These are phyloP conservation scores for Podarcis raffonei DNA, from an alignment of 2,113 vertebrate species.

Conservation along the genomic window DNA sequence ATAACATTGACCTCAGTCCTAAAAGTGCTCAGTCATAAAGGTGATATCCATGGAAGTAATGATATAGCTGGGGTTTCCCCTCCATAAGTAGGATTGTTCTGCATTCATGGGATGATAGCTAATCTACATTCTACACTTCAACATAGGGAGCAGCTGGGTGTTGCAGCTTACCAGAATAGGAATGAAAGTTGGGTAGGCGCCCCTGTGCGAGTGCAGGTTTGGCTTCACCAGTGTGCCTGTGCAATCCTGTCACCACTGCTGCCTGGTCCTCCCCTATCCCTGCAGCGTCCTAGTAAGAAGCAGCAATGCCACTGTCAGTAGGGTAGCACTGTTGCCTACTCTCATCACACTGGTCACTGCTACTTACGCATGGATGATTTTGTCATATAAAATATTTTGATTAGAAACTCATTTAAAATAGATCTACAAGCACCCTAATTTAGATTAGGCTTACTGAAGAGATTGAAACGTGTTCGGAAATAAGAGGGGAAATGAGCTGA, in stretches of 20 bases:
- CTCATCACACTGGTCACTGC: no score
- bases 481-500: not conserved
- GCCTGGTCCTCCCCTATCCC: no score
- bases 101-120: not conserved
- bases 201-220: no score
- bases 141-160: no score
- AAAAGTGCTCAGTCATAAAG: not conserved
- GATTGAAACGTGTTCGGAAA: not conserved
- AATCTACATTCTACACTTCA: not conserved
- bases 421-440: not conserved
- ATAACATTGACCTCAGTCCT: constrained; percentile 20
- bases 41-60: not conserved
- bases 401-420: not conserved
- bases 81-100: rapidly evolving
- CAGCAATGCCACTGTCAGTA: no score
- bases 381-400: constrained; percentile 1
- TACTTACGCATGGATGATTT: not conserved
- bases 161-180: no score
- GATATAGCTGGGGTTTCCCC: not conserved
- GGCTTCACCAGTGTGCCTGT: no score
- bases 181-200: no score
- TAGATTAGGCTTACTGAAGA: not conserved
- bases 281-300: no score
- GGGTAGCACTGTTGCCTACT: no score
- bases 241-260: no score